Evolutionary conservation across 2,888 invertebrate genomes (phyloP).

Genomic region (Macaria notata): DNA sequence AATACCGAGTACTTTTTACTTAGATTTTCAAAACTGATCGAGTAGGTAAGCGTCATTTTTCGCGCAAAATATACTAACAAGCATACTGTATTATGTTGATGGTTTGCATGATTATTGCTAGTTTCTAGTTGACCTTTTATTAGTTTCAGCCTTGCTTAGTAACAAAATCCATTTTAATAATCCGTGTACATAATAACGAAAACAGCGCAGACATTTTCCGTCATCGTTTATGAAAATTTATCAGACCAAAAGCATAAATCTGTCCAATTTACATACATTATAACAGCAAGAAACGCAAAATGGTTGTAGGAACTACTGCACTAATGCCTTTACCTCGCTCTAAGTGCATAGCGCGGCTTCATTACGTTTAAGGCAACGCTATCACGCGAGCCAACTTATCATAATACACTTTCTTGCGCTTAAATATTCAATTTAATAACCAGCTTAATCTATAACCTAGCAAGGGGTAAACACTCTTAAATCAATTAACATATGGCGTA

Average conservation of each 20-base stretch:
- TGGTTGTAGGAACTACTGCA: conserved; percentile 5
- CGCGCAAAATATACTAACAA: too few species aligned
- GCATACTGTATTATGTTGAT: too few species aligned
- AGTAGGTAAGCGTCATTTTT: too few species aligned
- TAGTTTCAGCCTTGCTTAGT: too few species aligned
- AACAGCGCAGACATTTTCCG: conserved; percentile 33
- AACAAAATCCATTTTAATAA: too few species aligned
- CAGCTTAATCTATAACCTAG: conserved; percentile 28
- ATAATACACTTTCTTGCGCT: conserved; percentile 47
- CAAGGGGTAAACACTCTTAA: conserved; percentile 29
- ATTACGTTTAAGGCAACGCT: conserved; percentile 27
- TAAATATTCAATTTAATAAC: conserved; percentile 51
- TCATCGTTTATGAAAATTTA: conserved; percentile 3
- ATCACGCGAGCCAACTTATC: conserved; percentile 49
- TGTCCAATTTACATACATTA: conserved; percentile 23
- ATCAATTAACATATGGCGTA: neutral
- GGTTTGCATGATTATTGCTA: too few species aligned
- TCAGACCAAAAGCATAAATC: conserved; percentile 3
- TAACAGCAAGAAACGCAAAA: conserved; percentile 19
- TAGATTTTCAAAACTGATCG: too few species aligned
- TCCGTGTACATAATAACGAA: too few species aligned
- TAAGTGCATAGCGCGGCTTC: conserved; percentile 21
- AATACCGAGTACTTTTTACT: too few species aligned
- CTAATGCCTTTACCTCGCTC: conserved; percentile 17
- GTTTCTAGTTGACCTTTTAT: too few species aligned